A percentile compares a stretch with the other conserved stretches of the same genome.
phyloP scores from a whole-genome alignment of 2,797 vertebrate genomes.

The Sebastes cheni region DNA sequence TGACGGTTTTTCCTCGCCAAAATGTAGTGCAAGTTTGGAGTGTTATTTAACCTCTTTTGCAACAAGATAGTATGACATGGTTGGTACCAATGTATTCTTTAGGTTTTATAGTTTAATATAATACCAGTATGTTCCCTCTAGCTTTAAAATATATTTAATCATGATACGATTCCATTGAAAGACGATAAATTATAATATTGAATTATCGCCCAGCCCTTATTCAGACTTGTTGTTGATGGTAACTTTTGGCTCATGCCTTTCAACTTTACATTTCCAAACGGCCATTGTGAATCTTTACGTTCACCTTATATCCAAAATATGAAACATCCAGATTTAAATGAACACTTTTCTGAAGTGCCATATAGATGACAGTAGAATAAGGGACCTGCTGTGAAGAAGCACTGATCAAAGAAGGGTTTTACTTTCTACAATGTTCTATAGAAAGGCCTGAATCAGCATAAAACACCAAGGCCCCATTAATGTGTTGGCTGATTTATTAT shows the following conservation, averaged over 20 bases:
- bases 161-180: no score
- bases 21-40: no score
- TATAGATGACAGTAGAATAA: conserved; percentile 23
- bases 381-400: conserved; percentile 24
- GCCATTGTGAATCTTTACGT: not conserved
- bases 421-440: conserved; percentile 51
- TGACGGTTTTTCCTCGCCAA: no score
- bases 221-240: not conserved
- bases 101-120: no score
- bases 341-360: not conserved
- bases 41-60: no score
- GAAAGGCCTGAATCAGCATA: conserved; percentile 74
- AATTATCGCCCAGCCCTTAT: no score
- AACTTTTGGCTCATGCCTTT: not conserved
- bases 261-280: not conserved
- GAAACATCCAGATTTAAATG: not conserved
- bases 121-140: no score
- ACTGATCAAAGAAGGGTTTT: conserved; percentile 51
- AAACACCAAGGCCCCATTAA: conserved; percentile 67
- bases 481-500: conserved; percentile 76
- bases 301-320: not conserved
- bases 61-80: no score
- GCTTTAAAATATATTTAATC: no score
- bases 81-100: no score
- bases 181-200: no score